Evolutionary conservation across 2,888 invertebrate genomes (phyloP).

Genomic region (Tiliacea aurago): DNA sequence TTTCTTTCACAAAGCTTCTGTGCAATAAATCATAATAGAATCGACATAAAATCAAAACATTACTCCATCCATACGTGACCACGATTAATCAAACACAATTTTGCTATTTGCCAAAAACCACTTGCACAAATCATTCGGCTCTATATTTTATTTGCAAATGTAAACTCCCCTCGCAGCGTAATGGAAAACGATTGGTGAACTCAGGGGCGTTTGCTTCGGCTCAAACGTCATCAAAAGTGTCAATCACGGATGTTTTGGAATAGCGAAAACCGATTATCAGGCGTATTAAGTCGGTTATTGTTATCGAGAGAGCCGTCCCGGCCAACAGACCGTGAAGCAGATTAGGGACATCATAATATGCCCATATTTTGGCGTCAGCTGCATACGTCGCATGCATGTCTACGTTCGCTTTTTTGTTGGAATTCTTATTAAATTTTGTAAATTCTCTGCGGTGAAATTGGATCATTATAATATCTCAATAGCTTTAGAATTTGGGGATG

Average conservation of each 20-base stretch:
- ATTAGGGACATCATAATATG: constrained; percentile 90
- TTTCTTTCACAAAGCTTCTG: background rate
- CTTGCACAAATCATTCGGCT: constrained; percentile 62
- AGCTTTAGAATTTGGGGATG: constrained; percentile 30
- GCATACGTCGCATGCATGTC: constrained; percentile 84
- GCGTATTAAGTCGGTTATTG: constrained; percentile 90
- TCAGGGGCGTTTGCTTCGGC: constrained; percentile 79
- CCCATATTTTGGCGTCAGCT: constrained; percentile 89
- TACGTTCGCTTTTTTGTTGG: constrained; percentile 72
- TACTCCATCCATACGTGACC: constrained; percentile 13
- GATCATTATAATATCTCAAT: constrained; percentile 47
- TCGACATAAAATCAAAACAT: constrained; percentile 38
- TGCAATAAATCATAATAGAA: constrained; percentile 15
- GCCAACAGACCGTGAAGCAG: constrained; percentile 87
- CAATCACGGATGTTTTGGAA: constrained; percentile 89
- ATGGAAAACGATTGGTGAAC: constrained; percentile 76
- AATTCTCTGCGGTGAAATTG: constrained; percentile 60
- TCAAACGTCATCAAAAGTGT: constrained; percentile 88
- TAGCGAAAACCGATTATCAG: constrained; percentile 90
- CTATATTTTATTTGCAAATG: constrained; percentile 67
- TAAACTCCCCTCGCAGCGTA: constrained; percentile 67
- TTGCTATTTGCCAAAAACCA: constrained; percentile 59
- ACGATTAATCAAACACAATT: constrained; percentile 59
- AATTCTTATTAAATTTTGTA: constrained; percentile 73
- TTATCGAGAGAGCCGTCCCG: constrained; percentile 87